Conservation (phyloP, 2,888 invertebrate species). For the Dryadula phaetusa region DNA sequence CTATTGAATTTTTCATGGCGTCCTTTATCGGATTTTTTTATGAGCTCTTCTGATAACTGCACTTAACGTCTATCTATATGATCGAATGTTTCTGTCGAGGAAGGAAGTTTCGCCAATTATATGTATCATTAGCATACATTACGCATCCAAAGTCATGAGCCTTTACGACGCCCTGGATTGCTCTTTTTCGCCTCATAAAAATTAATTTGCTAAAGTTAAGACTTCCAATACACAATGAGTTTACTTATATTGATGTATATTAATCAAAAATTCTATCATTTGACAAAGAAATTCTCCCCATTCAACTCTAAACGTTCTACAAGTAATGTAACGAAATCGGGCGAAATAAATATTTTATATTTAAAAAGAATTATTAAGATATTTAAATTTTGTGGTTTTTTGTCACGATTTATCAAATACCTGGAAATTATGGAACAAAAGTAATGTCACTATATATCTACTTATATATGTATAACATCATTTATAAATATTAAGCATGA, state of each 20-base stretch:
- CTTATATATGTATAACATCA: too few relatives aligned
- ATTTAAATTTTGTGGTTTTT: too few relatives aligned
- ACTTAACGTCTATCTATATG: conserved; percentile 67
- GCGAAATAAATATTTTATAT: too few relatives aligned
- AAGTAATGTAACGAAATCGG: too few relatives aligned
- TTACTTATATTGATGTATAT: not conserved
- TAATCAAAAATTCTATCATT: too few relatives aligned
- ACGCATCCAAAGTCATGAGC: conserved; percentile 67
- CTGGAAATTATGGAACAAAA: too few relatives aligned
- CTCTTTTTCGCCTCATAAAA: conserved; percentile 75
- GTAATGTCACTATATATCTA: too few relatives aligned
- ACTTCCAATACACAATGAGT: not conserved
- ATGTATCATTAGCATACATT: conserved; percentile 75
- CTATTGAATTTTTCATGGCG: conserved; percentile 80
- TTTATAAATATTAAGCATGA: too few relatives aligned
- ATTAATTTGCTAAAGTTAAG: conserved; percentile 64
- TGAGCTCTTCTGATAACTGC: conserved; percentile 62
- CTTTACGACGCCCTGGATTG: conserved; percentile 69
- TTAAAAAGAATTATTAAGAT: too few relatives aligned
- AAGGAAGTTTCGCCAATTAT: conserved; percentile 77
- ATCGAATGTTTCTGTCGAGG: conserved; percentile 61
- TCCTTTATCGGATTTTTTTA: conserved; percentile 70
- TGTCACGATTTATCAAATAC: too few relatives aligned
- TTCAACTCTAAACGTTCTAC: too few relatives aligned
- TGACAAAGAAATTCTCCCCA: too few relatives aligned